phyloP scores from a whole-genome alignment of 2,113 vertebrate species.

The Atrichornis clamosus region DNA sequence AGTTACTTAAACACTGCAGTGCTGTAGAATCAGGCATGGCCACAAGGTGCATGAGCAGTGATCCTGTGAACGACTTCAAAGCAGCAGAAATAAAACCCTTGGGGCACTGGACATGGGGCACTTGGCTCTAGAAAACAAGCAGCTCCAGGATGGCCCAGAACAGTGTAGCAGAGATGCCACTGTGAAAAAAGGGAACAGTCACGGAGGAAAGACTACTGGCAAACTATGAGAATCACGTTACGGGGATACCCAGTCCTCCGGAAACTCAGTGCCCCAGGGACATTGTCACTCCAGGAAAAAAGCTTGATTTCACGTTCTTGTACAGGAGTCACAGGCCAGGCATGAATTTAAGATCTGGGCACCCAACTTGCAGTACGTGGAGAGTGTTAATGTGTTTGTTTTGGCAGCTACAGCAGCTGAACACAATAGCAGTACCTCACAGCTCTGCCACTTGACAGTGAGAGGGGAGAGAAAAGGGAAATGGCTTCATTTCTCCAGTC shows the following conservation, averaged over 20 bases:
- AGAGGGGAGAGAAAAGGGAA: not conserved
- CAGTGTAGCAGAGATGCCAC: not conserved
- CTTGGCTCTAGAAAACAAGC: not conserved
- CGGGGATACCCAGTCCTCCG: not conserved
- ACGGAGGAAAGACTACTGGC: not conserved
- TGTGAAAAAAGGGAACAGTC: not conserved
- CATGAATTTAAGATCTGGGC: not conserved
- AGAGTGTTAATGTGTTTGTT: not conserved
- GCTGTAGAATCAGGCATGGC: not conserved
- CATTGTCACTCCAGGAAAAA: not conserved
- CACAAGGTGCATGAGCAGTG: not conserved
- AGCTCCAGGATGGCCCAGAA: not conserved
- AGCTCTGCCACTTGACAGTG: not conserved
- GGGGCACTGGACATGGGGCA: not conserved
- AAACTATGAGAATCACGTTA: accelerated
- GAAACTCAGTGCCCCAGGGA: not conserved
- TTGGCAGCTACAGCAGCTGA: not conserved
- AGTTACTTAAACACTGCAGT: not conserved
- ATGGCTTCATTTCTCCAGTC: not conserved
- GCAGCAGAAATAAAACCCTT: not conserved
- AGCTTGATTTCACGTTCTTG: not conserved
- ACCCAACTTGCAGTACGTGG: not conserved
- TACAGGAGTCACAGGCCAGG: not conserved
- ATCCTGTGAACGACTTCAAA: not conserved
- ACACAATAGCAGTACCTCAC: not conserved